Percentiles rank a stretch among this genome's conserved stretches.
Conservation (phyloP, 2,797 vertebrate genomes). For the Pangasius sanitwongsei region DNA sequence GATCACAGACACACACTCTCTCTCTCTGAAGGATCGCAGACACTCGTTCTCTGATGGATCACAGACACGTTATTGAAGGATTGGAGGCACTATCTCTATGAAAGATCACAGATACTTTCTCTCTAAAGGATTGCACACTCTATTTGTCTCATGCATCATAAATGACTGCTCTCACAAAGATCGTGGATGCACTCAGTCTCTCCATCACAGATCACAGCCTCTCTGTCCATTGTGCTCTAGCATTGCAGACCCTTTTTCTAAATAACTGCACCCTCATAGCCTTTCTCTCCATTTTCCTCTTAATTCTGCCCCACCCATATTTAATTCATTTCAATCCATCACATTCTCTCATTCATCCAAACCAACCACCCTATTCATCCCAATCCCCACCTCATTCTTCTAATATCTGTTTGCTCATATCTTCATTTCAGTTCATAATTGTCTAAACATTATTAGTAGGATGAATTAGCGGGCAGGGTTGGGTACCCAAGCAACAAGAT, state of each 20-base stretch:
- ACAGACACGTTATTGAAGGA: not conserved
- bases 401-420: not conserved
- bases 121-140: not conserved
- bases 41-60: not conserved
- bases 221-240: not conserved
- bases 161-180: not conserved
- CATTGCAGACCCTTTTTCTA: not conserved
- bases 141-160: not conserved
- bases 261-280: not conserved
- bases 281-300: not conserved
- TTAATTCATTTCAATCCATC: not conserved
- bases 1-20: not conserved
- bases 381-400: not conserved
- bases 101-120: not conserved
- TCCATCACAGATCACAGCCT: not conserved
- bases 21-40: not conserved
- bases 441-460: not conserved
- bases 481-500: not conserved
- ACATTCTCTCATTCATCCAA: not conserved
- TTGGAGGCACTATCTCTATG: not conserved
- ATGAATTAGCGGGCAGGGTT: not conserved
- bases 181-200: not conserved
- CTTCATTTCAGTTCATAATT: not conserved
- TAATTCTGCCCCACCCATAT: not conserved
- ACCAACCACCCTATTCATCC: not conserved